These are phyloP conservation scores for Setipinna tenuifilis DNA, from an alignment of 2,797 vertebrate species.

Conservation along the genomic window DNA sequence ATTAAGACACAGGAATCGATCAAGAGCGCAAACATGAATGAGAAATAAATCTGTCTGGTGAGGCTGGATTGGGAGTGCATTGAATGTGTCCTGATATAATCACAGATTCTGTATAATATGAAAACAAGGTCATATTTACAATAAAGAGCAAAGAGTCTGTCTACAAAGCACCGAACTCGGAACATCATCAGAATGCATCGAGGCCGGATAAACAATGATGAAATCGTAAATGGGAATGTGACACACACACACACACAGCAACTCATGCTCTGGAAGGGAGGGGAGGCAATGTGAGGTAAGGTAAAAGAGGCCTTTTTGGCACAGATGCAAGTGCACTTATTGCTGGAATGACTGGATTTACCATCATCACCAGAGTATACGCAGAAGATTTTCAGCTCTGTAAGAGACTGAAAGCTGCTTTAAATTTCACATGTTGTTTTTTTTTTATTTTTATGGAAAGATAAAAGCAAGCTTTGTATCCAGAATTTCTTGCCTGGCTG, in stretches of 20 bases:
- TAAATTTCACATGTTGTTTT: neutral
- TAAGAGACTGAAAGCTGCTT: neutral
- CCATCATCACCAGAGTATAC: neutral
- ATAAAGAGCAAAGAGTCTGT: neutral
- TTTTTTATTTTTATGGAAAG: neutral
- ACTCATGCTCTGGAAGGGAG: neutral
- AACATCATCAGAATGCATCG: neutral
- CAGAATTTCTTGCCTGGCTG: no score
- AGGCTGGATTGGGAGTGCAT: neutral
- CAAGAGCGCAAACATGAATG: neutral
- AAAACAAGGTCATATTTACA: neutral
- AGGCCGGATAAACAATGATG: neutral
- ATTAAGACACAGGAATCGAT: neutral
- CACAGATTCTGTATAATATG: neutral
- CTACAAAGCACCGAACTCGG: constrained; percentile 7
- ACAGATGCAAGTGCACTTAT: neutral
- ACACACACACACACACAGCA: neutral
- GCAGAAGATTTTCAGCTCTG: neutral
- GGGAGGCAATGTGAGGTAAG: neutral
- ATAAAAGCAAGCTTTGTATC: neutral
- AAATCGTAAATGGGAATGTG: constrained; percentile 4
- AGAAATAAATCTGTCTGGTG: neutral
- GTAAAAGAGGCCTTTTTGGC: neutral
- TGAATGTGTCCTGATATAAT: neutral
- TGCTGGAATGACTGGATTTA: neutral